Conservation (phyloP, 53 echinoderm and acorn worm species). For the Arbacia lixula region DNA sequence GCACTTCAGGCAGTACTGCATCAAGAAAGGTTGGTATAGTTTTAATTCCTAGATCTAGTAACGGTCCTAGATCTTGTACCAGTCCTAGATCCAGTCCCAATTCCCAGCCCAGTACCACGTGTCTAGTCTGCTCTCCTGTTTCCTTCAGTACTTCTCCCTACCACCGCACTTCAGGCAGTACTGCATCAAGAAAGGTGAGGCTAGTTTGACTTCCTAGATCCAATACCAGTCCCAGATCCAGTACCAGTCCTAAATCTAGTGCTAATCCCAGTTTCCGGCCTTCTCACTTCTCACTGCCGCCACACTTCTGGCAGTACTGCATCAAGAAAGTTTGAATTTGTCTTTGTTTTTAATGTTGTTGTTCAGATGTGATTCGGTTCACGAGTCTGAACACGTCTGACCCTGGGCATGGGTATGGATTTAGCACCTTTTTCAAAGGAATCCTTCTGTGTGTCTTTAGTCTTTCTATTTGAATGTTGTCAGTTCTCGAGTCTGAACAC, state of each 20-base stretch:
- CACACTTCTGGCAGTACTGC: constrained; percentile 73
- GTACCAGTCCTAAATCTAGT: constrained; percentile 83
- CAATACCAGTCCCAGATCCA: too few relatives aligned
- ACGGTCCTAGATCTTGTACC: constrained; percentile 97
- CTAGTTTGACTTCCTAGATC: too few relatives aligned
- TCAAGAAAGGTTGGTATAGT: constrained; percentile 66
- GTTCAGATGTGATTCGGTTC: constrained; percentile 64
- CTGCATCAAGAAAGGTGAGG: constrained; percentile 81
- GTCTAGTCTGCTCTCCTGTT: constrained; percentile 82
- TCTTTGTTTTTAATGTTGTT: background rate
- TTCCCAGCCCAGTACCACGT: constrained; percentile 92
- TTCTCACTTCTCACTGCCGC: constrained; percentile 66
- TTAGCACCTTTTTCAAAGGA: too few relatives aligned
- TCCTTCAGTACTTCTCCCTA: constrained; percentile 73
- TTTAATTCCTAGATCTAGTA: too few relatives aligned
- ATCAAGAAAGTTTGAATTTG: constrained; percentile 69
- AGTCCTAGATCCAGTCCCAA: constrained; percentile 85
- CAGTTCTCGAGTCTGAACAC: too few relatives aligned
- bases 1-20: constrained; percentile 72
- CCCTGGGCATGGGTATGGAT: too few relatives aligned
- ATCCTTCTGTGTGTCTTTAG: too few relatives aligned
- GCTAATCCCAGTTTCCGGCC: constrained; percentile 84
- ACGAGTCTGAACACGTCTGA: constrained; percentile 80
- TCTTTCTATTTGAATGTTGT: too few relatives aligned
- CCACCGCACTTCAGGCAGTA: constrained; percentile 83